Conservation (phyloP, 1,140 invertebrate genomes). For the Glossosoma conforme region DNA sequence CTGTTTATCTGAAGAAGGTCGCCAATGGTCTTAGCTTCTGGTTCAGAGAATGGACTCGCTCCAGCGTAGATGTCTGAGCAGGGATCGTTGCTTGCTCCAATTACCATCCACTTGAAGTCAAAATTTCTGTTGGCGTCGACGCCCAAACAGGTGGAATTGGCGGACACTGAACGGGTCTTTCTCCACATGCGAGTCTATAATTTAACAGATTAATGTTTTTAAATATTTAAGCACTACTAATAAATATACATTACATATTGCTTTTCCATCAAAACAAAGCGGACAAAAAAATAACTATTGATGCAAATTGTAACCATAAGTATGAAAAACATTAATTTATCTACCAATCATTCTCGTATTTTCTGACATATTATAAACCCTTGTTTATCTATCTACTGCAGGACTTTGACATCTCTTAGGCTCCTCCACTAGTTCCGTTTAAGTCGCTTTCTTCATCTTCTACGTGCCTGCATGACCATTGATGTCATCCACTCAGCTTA, state of each 20-base stretch:
- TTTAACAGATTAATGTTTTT: not conserved
- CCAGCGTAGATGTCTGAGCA: constrained; percentile 71
- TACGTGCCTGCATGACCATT: too few species aligned
- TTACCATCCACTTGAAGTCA: constrained; percentile 56
- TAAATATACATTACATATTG: constrained; percentile 2
- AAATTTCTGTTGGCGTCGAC: constrained; percentile 63
- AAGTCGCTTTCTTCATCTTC: too few species aligned
- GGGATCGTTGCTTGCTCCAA: constrained; percentile 64
- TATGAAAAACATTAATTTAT: too few species aligned
- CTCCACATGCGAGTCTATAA: constrained; percentile 50
- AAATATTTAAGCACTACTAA: constrained; percentile 6
- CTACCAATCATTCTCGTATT: too few species aligned
- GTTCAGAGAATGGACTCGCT: constrained; percentile 64
- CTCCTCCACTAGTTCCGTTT: too few species aligned
- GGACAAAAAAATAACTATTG: too few species aligned
- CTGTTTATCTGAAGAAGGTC: constrained; percentile 43
- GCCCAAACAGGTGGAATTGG: constrained; percentile 42
- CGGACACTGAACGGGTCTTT: constrained; percentile 44
- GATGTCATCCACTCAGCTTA: too few species aligned
- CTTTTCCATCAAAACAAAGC: too few species aligned
- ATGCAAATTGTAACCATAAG: too few species aligned
- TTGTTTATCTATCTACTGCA: too few species aligned
- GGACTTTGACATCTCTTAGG: too few species aligned
- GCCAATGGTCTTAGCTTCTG: constrained; percentile 54
- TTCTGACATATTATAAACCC: too few species aligned